Base-by-base conservation (phyloP, 1,140 invertebrate species). In the Ceratina japonica region DNA sequence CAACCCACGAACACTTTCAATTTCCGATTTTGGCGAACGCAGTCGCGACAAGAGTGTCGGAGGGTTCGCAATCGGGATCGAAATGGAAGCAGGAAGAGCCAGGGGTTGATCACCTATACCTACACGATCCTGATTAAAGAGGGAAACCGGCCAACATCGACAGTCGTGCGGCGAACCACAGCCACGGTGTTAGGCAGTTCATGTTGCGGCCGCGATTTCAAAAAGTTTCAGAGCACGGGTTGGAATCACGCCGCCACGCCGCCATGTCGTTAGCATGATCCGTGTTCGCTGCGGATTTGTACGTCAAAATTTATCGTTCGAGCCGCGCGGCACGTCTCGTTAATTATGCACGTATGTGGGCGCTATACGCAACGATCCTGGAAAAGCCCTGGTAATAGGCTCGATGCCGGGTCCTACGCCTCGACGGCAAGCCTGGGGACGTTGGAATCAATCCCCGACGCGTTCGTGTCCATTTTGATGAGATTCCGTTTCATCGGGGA, bases 311-410 rank as follows among this genome's bases (percentile, higher is more conserved):
- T 87, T 79, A 87, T 79, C 85, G 80, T 71, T 84, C 68, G 51
- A 68, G 51, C 75, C 70, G 80, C 72, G 71, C 63, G 76, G 70
- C 76, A 75, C 80, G 82, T 86, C 82, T 65, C 80, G 85, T 87
- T 86, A 88, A 87, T 88, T 88, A 88, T 88, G 87, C 83, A 88
- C 84, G 85, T 86, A 86, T 81, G 66, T 77, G 81, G 61, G 62
- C 80, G 83, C 76, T 80, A 85, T 75, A 61, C 63, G 56, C 62
- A 79, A 51, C 75, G 83, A 79, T 74, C 66, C 71, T 75, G 84
- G 75, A 75, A 85, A 81, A 85, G 71, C 79, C 52, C 52, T 27
- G 65, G 79, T 80, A 76, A 76, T 74, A 76, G 31, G 71, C 72
- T 61, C 65, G 70, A 71, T 37, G 13, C 18, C 49, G 37, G 37